Conservation (phyloP, 2,113 vertebrate species). For the Mirounga angustirostris region DNA sequence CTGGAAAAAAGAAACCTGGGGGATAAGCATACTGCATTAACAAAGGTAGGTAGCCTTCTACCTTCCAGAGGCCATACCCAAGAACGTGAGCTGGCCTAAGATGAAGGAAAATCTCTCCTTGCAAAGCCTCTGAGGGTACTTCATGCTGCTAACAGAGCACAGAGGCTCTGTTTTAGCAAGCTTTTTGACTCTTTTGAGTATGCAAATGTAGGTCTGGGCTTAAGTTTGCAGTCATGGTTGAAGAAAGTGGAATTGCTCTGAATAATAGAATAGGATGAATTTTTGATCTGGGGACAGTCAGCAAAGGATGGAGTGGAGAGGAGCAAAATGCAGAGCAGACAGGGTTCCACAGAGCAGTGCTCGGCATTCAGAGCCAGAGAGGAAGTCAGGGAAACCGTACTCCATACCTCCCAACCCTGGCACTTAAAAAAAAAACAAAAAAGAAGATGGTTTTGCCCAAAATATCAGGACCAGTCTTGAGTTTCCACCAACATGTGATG, state of each 20-base stretch:
- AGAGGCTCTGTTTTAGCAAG: not conserved
- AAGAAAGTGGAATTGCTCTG: not conserved
- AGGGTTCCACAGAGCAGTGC: not conserved
- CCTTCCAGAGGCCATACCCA: not conserved
- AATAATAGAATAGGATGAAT: not conserved
- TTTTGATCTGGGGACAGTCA: not conserved
- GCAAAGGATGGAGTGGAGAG: not conserved
- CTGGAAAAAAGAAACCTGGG: not conserved
- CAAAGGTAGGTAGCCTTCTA: not conserved
- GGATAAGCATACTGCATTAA: not conserved
- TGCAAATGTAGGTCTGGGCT: not conserved
- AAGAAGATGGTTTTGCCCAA: not conserved
- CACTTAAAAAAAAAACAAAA: too few species aligned
- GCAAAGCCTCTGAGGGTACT: not conserved
- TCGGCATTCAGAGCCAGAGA: not conserved
- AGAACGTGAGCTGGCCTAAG: not conserved
- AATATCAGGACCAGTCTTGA: not conserved
- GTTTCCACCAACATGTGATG: not conserved
- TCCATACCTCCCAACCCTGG: accelerated
- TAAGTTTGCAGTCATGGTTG: not conserved
- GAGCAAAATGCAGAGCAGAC: not conserved
- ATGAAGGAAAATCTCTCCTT: not conserved
- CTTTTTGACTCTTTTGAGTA: not conserved
- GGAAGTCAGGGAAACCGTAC: not conserved
- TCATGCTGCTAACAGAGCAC: not conserved